A percentile compares a stretch with the other conserved stretches of the same genome.
phyloP scores from a whole-genome alignment of 2,113 vertebrate species.

The Eulemur macaco region DNA sequence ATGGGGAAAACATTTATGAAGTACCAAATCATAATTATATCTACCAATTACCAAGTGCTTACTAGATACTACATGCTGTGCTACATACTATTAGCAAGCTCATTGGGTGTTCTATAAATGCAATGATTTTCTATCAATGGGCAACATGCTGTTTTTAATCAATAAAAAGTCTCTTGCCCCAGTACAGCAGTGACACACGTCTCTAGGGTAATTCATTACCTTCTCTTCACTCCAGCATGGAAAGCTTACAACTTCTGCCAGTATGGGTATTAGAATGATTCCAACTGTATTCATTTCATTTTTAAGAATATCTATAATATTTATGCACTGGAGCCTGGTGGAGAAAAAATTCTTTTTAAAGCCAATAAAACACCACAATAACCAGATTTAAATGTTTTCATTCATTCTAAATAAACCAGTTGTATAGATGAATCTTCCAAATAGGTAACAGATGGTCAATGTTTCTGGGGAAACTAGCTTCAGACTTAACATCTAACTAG shows the following conservation, averaged over 20 bases:
- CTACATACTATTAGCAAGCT: neutral
- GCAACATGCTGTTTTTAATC: neutral
- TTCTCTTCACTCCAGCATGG: neutral
- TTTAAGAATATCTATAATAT: slow-evolving; percentile 46
- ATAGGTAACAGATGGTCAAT: slow-evolving; percentile 34
- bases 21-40: neutral
- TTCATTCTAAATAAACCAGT: slow-evolving; percentile 51
- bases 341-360: slow-evolving; percentile 45
- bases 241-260: neutral
- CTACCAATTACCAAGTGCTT: neutral
- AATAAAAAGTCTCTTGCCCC: neutral
- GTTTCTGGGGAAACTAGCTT: neutral
- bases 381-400: slow-evolving; percentile 49
- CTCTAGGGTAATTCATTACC: neutral
- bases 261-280: neutral
- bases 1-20: neutral
- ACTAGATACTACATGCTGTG: neutral
- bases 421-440: neutral
- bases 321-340: neutral
- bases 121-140: neutral
- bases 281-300: slow-evolving; percentile 34
- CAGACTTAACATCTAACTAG: neutral
- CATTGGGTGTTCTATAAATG: neutral
- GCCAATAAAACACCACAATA: slow-evolving; percentile 51
- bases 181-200: neutral